A percentile compares a stretch with the other conserved stretches of the same genome.
Conservation (phyloP, 2,888 invertebrate species). For the Aproaerema taeniolella region DNA sequence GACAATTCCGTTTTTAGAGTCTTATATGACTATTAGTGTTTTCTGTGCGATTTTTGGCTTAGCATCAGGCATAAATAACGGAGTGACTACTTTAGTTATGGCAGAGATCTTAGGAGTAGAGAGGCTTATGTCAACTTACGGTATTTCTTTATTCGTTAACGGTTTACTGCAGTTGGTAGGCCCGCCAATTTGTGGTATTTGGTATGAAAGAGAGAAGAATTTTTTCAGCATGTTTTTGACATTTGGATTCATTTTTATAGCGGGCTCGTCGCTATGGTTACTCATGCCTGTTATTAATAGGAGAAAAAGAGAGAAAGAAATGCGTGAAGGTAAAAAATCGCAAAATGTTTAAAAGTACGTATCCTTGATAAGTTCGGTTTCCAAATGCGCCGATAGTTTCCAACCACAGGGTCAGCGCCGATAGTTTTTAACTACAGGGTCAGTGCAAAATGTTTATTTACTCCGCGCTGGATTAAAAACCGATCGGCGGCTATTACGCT, state of each 20-base stretch:
- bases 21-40: constrained; percentile 80
- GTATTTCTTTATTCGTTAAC: constrained; percentile 90
- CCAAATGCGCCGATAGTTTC: too few relatives aligned
- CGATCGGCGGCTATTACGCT: too few relatives aligned
- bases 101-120: constrained; percentile 92
- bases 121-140: constrained; percentile 88
- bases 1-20: constrained; percentile 81
- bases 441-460: too few relatives aligned
- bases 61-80: constrained; percentile 89
- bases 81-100: constrained; percentile 91
- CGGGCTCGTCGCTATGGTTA: constrained; percentile 85
- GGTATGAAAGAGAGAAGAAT: constrained; percentile 80
- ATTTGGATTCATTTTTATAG: constrained; percentile 84
- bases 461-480: too few relatives aligned
- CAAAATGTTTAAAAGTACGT: constrained; percentile 32
- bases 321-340: constrained; percentile 23
- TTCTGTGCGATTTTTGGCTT: constrained; percentile 88
- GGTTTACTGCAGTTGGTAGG: constrained; percentile 88
- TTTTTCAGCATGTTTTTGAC: constrained; percentile 85
- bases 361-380: too few relatives aligned
- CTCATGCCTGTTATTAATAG: constrained; percentile 84
- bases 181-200: constrained; percentile 87
- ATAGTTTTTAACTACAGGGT: too few relatives aligned
- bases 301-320: constrained; percentile 38
- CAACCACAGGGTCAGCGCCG: too few relatives aligned